Conservation (phyloP, 2,113 vertebrate genomes). For the Dendrocopos noguchii region DNA sequence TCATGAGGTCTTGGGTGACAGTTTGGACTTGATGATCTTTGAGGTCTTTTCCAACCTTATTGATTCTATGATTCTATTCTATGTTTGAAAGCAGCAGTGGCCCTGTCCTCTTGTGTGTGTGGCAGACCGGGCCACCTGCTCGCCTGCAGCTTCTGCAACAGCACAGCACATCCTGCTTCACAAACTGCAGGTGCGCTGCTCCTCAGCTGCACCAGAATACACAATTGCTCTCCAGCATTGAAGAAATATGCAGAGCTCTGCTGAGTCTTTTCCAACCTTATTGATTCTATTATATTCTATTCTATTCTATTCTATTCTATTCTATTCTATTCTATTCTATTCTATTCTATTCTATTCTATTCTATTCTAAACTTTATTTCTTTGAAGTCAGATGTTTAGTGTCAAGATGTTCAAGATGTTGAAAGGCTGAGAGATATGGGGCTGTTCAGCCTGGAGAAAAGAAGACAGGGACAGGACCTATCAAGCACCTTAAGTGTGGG, state of each 20-base stretch:
- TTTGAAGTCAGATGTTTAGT: background rate
- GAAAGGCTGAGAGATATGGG: no score
- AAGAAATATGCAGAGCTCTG: background rate
- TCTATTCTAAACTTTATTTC: background rate
- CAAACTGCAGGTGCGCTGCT: background rate
- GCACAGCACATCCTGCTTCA: background rate
- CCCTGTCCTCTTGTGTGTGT: background rate
- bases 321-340: no score
- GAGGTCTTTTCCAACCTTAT: no score
- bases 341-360: no score
- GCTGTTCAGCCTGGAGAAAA: no score
- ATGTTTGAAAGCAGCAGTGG: background rate
- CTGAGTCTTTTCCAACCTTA: background rate
- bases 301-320: no score
- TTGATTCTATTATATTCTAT: no score
- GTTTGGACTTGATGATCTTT: no score
- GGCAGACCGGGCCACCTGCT: background rate
- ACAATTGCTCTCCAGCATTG: fast-evolving
- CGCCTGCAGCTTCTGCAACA: fast-evolving
- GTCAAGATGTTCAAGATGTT: background rate
- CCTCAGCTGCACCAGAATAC: background rate
- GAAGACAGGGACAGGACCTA: no score
- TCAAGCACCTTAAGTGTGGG: no score
- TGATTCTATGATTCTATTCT: no score
- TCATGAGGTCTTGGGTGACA: no score